Evolutionary conservation across 2,797 vertebrate species (phyloP), one percentile per base, ranked within the genome.

Genomic region (Amblyraja radiata): DNA sequence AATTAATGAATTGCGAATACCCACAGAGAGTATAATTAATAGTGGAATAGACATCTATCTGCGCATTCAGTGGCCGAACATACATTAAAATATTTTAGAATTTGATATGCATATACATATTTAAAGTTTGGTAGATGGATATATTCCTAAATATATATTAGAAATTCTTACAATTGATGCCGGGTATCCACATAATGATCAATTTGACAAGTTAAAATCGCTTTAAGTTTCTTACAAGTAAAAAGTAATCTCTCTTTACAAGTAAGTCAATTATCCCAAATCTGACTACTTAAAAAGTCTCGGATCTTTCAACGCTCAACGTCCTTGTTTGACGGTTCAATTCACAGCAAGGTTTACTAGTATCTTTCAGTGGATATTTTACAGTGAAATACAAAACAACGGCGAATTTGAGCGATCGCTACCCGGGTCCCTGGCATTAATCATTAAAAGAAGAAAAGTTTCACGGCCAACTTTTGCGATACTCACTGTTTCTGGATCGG

Each of bases 401-500:
- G 32, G 63, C 61, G 61, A 16, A 36, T 68, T 88, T 14, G 18
- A 65, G 28, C 81, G 58, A 84, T 84, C 83, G 1, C 83, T 63
- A 25, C 58, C 23, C 28, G 7, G n/a, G 58, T 25, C 25, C 25
- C 28, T 86, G 83, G 39, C 83, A n/a, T 13, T 58, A 61, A 86
- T 28, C 6, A n/a, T n/a, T n/a, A n/a, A n/a, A n/a, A n/a, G n/a
- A n/a, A n/a, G n/a, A n/a, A n/a, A n/a, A n/a, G n/a, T n/a, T n/a
- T n/a, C n/a, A n/a, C n/a, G n/a, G n/a, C n/a, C n/a, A n/a, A 25
- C 81, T 84, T 39, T 14, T 86, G 14, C n/a, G 16, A 32, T 91
- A 92, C 90, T 92, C 90, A 99, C 98, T 98, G 98, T 96, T 99
- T 99, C 93, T 99, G 98, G 94, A 98, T 94, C 84, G 98, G 98